These are phyloP conservation scores for Lagopus muta DNA, from an alignment of 2,113 vertebrate species.

Conservation along the genomic window DNA sequence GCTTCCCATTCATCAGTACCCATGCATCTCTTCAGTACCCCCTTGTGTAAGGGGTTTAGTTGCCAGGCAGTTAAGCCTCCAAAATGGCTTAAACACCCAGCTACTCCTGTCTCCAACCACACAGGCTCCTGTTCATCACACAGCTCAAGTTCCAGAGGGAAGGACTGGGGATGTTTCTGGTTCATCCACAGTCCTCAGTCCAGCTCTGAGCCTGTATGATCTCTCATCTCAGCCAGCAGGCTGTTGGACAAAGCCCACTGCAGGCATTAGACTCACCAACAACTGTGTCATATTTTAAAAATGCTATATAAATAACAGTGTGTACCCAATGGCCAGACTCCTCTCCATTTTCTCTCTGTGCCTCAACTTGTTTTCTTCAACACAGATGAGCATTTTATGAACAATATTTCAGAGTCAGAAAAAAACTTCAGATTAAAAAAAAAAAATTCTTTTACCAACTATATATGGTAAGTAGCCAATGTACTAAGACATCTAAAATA, in stretches of 20 bases:
- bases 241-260: not conserved
- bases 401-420: not conserved
- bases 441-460: not conserved
- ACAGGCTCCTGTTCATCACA: not conserved
- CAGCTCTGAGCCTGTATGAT: not conserved
- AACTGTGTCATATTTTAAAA: not conserved
- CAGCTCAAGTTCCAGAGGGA: not conserved
- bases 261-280: not conserved
- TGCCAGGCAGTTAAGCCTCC: not conserved
- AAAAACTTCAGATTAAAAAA: not conserved
- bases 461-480: not conserved
- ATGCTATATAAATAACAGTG: not conserved
- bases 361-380: not conserved
- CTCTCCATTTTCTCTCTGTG: not conserved
- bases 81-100: not conserved
- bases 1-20: too few relatives aligned
- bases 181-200: not conserved
- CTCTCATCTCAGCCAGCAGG: not conserved
- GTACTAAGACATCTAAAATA: not conserved
- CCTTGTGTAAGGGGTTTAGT: not conserved
- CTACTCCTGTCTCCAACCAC: not conserved
- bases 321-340: not conserved
- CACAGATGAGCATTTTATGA: not conserved
- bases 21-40: not conserved
- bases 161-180: not conserved